Evolutionary conservation across 2,888 invertebrate species (phyloP), one percentile per base, ranked within the genome.

Genomic region (Polia nebulosa): DNA sequence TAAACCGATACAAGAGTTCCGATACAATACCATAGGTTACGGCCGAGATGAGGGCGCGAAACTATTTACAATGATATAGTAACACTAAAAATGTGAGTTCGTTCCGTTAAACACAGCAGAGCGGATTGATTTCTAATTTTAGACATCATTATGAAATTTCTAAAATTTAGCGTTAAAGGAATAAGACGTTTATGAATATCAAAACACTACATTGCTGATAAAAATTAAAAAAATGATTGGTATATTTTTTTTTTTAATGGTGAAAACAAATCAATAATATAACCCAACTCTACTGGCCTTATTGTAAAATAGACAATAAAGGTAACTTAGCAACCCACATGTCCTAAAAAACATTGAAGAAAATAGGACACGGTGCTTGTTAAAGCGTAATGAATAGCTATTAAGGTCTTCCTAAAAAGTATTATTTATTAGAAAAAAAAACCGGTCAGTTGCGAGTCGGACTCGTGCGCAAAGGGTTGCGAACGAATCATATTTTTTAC

Each of bases 31-130:
- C 13, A 39, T 39, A 17, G 17, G 9, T 44, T 56, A n/a, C 29
- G 8, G 29, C 11, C 5, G n/a, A 53, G 29, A 25, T 15, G 45
- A 47, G 29, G 20, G 36, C 36, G 44, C 36, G 22, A 51, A 36
- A 52, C 41, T 9, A 45, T 45, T 39, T 25, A 5, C 15, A 27
- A n/a, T 27, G 32, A 45, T 27, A 3, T 45, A 69, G 36, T 20
- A 11, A 56, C 22, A 44, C 71, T 32, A 25, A 61, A 69, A 69
- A 60, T 39, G 61, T 7, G 25, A 17, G 29, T 49, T 45, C 4
- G 45, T 36, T 17, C 15, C 36, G 15, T 36, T 36, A n/a, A n/a
- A n/a, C n/a, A n/a, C n/a, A n/a, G n/a, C n/a, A n/a, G n/a, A n/a
- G n/a, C n/a, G n/a, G n/a, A n/a, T n/a, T n/a, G 17, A 27, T 47